These are phyloP conservation scores for Meiosimyza platycephala DNA, from an alignment of 2,888 invertebrate genomes.

Conservation along the genomic window DNA sequence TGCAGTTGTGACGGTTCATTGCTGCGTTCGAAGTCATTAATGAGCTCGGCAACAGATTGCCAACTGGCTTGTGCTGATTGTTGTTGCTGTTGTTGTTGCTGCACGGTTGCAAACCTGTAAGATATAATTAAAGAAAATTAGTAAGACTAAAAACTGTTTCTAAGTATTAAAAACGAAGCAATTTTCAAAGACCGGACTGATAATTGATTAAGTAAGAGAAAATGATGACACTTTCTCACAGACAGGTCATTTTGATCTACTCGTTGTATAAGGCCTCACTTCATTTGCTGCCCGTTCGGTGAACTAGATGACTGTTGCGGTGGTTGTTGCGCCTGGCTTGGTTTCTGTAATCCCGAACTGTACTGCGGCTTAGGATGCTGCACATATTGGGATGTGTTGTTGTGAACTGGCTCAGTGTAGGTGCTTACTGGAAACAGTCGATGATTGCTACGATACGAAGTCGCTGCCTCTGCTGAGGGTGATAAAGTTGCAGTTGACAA, in stretches of 20 bases:
- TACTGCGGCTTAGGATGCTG: conserved; percentile 63
- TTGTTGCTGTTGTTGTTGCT: conserved; percentile 43
- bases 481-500: conserved; percentile 9
- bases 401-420: conserved; percentile 71
- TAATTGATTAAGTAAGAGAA: no score
- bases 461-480: conserved; percentile 35
- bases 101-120: conserved; percentile 37
- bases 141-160: no score
- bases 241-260: no score
- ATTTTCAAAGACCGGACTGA: no score
- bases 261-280: no score
- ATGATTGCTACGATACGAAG: conserved; percentile 67
- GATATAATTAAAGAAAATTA: no score
- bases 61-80: conserved; percentile 58
- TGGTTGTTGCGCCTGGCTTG: conserved; percentile 41
- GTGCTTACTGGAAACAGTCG: conserved; percentile 78
- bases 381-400: conserved; percentile 62
- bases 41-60: conserved; percentile 75
- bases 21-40: conserved; percentile 73
- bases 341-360: conserved; percentile 59
- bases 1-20: conserved; percentile 41
- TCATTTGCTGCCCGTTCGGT: background rate
- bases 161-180: no score
- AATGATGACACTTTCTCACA: no score
- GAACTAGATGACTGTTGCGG: conserved; percentile 10